Evolutionary conservation across 2,888 invertebrate genomes (phyloP).

Genomic region (Acronicta leporina): DNA sequence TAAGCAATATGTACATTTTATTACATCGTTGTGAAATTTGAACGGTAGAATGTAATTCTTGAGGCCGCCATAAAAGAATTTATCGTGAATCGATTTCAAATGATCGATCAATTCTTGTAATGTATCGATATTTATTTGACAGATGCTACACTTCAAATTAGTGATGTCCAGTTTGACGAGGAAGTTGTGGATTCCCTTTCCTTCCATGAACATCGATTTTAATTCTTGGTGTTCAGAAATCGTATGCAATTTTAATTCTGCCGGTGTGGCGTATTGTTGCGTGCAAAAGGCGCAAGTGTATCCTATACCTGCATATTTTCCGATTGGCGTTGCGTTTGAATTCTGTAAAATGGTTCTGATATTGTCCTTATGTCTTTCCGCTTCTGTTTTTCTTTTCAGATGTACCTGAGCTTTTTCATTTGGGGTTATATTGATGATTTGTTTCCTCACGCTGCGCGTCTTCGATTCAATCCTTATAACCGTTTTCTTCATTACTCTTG

Average conservation of each 20-base stretch:
- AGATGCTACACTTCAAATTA: conserved; percentile 63
- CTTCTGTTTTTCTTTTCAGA: conserved; percentile 42
- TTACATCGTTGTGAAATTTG: conserved; percentile 54
- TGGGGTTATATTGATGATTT: conserved; percentile 29
- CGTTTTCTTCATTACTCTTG: conserved; percentile 21
- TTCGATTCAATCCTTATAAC: conserved; percentile 9
- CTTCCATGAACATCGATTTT: conserved; percentile 69
- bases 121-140: conserved; percentile 48
- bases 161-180: conserved; percentile 73
- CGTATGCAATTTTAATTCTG: conserved; percentile 71
- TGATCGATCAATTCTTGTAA: conserved; percentile 63
- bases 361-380: conserved; percentile 68
- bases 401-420: conserved; percentile 11
- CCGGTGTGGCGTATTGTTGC: conserved; percentile 65
- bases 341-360: conserved; percentile 67
- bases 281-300: conserved; percentile 75
- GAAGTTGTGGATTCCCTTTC: conserved; percentile 48
- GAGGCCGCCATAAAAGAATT: conserved; percentile 55
- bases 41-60: conserved; percentile 70
- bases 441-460: conserved; percentile 16
- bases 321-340: conserved; percentile 79
- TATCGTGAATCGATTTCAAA: conserved; percentile 58
- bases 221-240: conserved; percentile 60
- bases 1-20: conserved; percentile 60
- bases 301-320: conserved; percentile 68